phyloP scores from a whole-genome alignment of 2,888 invertebrate species.

The Pachliopta kotzebuea region DNA sequence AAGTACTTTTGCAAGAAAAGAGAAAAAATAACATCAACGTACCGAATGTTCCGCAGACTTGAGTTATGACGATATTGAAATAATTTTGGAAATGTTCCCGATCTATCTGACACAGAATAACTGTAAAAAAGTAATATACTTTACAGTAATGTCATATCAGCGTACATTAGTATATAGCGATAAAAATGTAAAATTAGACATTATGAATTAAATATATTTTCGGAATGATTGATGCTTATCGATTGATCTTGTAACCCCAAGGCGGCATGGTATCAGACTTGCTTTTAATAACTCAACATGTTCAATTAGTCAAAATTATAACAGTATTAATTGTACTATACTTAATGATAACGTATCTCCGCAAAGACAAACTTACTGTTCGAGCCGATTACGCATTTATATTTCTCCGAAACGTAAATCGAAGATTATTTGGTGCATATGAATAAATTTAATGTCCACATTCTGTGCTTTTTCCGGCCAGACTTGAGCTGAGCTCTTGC shows the following conservation, averaged over 20 bases:
- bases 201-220: constrained; percentile 51
- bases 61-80: constrained; percentile 17
- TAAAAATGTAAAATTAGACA: constrained; percentile 37
- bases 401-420: constrained; percentile 16
- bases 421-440: constrained; percentile 22
- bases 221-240: constrained; percentile 53
- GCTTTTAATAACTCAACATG: constrained; percentile 29
- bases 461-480: constrained; percentile 22
- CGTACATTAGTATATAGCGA: constrained; percentile 12
- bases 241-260: constrained; percentile 56
- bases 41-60: not conserved
- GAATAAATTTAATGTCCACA: constrained; percentile 25
- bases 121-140: constrained; percentile 17
- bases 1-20: constrained; percentile 4
- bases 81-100: constrained; percentile 18
- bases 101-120: constrained; percentile 8
- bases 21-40: not conserved
- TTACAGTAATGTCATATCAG: constrained; percentile 8
- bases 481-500: constrained; percentile 23
- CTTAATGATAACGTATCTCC: constrained; percentile 24
- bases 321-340: constrained; percentile 9
- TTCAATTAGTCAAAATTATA: constrained; percentile 30
- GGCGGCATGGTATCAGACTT: constrained; percentile 44
- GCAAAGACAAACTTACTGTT: constrained; percentile 7
- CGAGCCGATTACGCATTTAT: constrained; percentile 12